These are phyloP conservation scores for Aphyosemion australe DNA, from an alignment of 2,113 vertebrate genomes.

Conservation along the genomic window DNA sequence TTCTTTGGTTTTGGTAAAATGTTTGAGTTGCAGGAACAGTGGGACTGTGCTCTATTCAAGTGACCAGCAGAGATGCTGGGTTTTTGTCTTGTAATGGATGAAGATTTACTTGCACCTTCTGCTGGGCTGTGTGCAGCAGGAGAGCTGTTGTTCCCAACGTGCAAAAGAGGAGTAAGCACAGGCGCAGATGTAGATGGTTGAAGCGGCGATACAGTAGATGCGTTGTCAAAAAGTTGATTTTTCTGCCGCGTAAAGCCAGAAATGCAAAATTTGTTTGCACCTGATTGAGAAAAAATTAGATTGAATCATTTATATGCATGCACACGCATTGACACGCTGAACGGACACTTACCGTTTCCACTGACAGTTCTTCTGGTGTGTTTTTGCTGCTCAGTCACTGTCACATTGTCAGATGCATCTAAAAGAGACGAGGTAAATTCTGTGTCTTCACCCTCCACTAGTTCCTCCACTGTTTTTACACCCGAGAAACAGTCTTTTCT, in stretches of 20 bases:
- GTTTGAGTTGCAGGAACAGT: slow-evolving; percentile 7
- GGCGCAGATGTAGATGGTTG: slow-evolving; percentile 6
- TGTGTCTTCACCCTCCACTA: not conserved
- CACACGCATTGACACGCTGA: not conserved
- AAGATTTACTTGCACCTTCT: not conserved
- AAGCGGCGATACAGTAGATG: not conserved
- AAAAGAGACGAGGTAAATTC: too few relatives aligned
- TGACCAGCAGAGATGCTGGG: slow-evolving; percentile 7
- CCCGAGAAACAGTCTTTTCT: too few relatives aligned
- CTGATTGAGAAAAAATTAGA: slow-evolving; percentile 16
- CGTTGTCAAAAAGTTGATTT: not conserved
- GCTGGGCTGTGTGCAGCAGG: not conserved
- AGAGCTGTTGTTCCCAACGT: not conserved
- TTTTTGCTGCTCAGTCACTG: slow-evolving; percentile 4
- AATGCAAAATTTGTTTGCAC: not conserved
- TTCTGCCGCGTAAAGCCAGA: slow-evolving; percentile 19
- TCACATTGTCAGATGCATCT: slow-evolving; percentile 7
- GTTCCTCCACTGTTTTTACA: not conserved
- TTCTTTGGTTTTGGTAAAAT: slow-evolving; percentile 2
- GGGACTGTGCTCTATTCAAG: not conserved
- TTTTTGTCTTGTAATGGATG: slow-evolving; percentile 4
- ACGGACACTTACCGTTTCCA: slow-evolving; percentile 21
- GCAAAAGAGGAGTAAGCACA: slow-evolving; percentile 1
- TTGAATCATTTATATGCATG: not conserved
- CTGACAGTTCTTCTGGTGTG: not conserved